Evolutionary conservation across 2,113 vertebrate species (phyloP).

Genomic region (Puffinus mauretanicus): DNA sequence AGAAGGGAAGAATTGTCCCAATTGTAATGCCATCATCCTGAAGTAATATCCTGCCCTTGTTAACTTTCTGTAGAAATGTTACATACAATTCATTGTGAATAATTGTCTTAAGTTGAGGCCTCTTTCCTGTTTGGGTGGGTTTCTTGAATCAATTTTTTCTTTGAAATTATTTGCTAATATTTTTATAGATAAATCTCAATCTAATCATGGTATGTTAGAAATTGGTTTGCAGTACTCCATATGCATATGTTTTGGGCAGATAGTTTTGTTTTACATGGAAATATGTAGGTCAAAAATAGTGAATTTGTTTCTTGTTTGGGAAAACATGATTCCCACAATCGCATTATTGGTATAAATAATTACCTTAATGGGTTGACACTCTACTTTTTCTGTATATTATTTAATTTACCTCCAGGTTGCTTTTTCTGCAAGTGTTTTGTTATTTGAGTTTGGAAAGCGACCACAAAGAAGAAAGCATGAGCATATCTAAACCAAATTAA

Average conservation of each 20-base stretch:
- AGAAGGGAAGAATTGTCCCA: not conserved
- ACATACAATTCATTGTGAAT: not conserved
- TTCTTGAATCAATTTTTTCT: not conserved
- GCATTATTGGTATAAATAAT: not conserved
- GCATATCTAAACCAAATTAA: not conserved
- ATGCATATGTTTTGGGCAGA: not conserved
- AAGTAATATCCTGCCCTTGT: not conserved
- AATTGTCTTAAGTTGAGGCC: not conserved
- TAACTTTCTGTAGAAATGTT: not conserved
- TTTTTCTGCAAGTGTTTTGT: not conserved
- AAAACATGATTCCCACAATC: not conserved
- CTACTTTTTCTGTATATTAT: not conserved
- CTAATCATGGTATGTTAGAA: not conserved
- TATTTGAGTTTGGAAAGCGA: not conserved
- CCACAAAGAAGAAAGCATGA: not conserved
- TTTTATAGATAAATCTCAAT: not conserved
- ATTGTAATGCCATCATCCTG: not conserved
- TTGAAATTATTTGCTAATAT: not conserved
- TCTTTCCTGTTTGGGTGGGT: not conserved
- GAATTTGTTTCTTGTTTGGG: not conserved
- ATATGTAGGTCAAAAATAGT: not conserved
- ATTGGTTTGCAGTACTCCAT: not conserved
- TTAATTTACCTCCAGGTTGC: not conserved
- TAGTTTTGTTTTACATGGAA: not conserved
- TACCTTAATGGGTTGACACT: not conserved